Evolutionary conservation across 2,888 invertebrate genomes (phyloP).

Genomic region (Mesoligia furuncula): DNA sequence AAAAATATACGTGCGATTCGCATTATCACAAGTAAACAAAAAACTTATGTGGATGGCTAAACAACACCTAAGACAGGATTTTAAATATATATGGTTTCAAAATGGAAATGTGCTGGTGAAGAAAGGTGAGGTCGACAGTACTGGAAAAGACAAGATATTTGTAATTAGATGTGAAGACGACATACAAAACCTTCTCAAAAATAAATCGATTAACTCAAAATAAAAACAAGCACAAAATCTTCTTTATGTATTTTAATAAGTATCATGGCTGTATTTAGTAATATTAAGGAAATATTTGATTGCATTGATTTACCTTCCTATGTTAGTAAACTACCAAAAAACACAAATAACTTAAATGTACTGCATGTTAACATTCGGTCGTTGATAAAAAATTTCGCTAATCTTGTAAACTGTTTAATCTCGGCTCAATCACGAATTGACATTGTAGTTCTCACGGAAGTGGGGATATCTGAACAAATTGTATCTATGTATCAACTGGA

Average conservation of each 20-base stretch:
- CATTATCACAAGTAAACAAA: background rate
- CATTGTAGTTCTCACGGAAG: background rate
- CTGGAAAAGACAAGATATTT: background rate
- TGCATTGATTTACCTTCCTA: background rate
- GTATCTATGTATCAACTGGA: slow-evolving; percentile 6
- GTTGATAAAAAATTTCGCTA: background rate
- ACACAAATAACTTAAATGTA: background rate
- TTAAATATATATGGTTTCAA: background rate
- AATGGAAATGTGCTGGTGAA: background rate
- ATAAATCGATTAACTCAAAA: no score
- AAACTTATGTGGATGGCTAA: slow-evolving; percentile 1
- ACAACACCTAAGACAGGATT: no score
- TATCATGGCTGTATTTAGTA: background rate
- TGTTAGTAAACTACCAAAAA: background rate
- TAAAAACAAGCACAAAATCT: no score
- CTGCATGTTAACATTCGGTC: slow-evolving; percentile 8
- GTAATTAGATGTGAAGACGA: background rate
- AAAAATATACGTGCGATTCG: background rate
- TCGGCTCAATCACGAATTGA: background rate
- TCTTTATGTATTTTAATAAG: background rate
- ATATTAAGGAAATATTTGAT: background rate
- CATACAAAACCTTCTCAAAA: no score
- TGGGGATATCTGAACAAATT: slow-evolving; percentile 3
- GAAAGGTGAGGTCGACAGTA: no score
- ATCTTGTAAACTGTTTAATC: background rate